Evolutionary conservation across 37 sponge, comb jelly and placozoan species (phyloP).

Genomic region (Spongia lamella): DNA sequence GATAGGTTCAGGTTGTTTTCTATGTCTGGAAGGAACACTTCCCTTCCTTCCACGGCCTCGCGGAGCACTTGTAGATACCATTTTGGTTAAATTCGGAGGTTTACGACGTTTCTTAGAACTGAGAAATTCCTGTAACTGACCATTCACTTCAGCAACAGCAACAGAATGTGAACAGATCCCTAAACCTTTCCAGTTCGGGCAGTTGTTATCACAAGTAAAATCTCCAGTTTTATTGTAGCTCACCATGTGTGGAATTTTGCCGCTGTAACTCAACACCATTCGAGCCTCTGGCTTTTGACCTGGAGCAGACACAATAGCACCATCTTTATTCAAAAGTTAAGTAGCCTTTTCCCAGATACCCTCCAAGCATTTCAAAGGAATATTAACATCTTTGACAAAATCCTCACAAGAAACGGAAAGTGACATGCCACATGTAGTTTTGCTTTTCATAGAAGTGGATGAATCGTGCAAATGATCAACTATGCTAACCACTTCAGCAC

Average conservation of each 20-base stretch:
- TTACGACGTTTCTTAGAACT: background rate
- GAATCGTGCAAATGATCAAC: too few species aligned
- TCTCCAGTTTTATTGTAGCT: constrained; percentile 8
- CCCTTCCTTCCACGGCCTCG: constrained; percentile 32
- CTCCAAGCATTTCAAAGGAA: constrained; percentile 11
- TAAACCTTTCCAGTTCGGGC: constrained; percentile 12
- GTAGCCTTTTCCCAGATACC: constrained; percentile 20
- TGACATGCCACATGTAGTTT: too few species aligned
- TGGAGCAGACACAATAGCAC: constrained; percentile 14
- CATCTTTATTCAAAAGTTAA: background rate
- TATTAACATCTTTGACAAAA: constrained; percentile 2
- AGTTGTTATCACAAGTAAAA: constrained; percentile 8
- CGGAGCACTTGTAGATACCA: constrained; percentile 18
- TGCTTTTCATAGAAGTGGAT: too few species aligned
- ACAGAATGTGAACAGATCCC: constrained; percentile 12
- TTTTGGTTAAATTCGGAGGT: background rate
- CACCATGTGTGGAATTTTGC: constrained; percentile 16
- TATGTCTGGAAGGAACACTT: constrained; percentile 12
- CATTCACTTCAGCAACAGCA: constrained; percentile 14
- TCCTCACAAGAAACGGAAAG: background rate
- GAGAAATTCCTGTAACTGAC: background rate
- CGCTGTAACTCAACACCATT: constrained; percentile 24
- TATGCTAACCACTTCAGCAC: too few species aligned
- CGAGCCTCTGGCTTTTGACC: constrained; percentile 18
- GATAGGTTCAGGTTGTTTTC: constrained; percentile 15